phyloP scores from a whole-genome alignment of 2,797 vertebrate species.

The Chaetodon trifasciatus region DNA sequence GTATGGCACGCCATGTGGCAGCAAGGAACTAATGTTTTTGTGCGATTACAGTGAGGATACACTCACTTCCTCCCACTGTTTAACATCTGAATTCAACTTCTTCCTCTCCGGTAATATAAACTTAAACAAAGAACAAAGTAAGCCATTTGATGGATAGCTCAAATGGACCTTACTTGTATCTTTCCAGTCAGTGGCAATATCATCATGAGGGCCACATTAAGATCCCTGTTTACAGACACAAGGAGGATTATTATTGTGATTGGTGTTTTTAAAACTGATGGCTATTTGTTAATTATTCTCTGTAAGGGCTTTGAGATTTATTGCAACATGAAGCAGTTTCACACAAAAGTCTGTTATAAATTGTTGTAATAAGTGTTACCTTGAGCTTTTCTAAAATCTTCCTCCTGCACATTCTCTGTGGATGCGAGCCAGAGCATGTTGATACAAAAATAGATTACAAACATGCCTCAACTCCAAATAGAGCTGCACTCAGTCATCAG shows the following conservation, averaged over 20 bases:
- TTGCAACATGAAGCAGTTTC: constrained; percentile 20
- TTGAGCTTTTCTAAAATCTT: constrained; percentile 29
- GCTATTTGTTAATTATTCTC: constrained; percentile 8
- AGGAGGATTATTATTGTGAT: neutral
- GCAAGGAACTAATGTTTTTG: constrained; percentile 25
- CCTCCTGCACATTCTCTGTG: constrained; percentile 34
- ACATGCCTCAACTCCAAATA: constrained; percentile 46
- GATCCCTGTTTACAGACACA: constrained; percentile 31
- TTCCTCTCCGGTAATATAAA: neutral
- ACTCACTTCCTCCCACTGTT: neutral
- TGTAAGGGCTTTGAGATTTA: constrained; percentile 6
- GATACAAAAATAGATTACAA: constrained; percentile 59
- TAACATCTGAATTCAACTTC: neutral
- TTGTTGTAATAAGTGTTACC: constrained; percentile 31
- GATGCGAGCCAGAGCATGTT: constrained; percentile 31
- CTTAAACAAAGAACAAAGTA: neutral
- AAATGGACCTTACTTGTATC: neutral
- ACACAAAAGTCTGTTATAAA: constrained; percentile 37
- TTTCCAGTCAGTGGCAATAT: neutral
- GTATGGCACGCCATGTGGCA: constrained; percentile 70
- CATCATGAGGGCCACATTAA: neutral
- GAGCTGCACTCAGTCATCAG: constrained; percentile 46
- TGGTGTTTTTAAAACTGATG: neutral
- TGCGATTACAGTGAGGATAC: neutral
- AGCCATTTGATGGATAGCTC: neutral